Base-by-base conservation (phyloP, 2,113 vertebrate species). In the Gasterosteus aculeatus region DNA sequence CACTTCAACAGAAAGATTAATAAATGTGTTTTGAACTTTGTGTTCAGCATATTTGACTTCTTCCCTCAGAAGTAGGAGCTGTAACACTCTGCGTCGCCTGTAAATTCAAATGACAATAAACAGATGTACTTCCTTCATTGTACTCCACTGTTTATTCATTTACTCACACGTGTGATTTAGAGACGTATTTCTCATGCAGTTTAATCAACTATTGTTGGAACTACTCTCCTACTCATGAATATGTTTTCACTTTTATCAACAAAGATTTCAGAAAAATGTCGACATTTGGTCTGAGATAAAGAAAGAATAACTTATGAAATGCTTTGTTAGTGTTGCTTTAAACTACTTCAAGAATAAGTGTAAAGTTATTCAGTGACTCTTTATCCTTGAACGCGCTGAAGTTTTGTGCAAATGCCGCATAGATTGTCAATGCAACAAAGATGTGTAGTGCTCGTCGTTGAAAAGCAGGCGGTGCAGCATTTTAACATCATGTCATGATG, bases 401-500 rank as follows among this genome's bases (percentile, higher is more conserved):
- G 19, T 59, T n/a, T 15, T 29, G 19, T 19, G 46, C 22, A 64
- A 19, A 53, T 38, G 19, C 14, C 11, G 14, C 35, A 19, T 2
- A 61, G 19, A 26, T 31, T 9, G 83, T 78, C 41, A 64, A 19
- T 82, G 29, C 46, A 44, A 81, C 53, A 69, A 31, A 66, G 14
- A 31, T 49, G 60, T 39, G 14, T 29, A n/a, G 69, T 69, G 72
- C 72, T 77, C 59, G 53, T 76, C 39, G 57, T 29, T 74, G 41
- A 22, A 75, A 69, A 82, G 18, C 7, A 68, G 19, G 44, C 31
- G 18, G 69, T 69, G 73, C 71, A 70, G 60, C 31, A 70, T 80
- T 44, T 49, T 2, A 62, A 42, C 39, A 33, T 19, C 51, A 42
- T 51, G 44, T 60, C 35, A 38, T 75, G 11, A 42, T 53, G 76